Conservation (phyloP, 1,140 invertebrate genomes). For the Pseudobourletiella spinata region DNA sequence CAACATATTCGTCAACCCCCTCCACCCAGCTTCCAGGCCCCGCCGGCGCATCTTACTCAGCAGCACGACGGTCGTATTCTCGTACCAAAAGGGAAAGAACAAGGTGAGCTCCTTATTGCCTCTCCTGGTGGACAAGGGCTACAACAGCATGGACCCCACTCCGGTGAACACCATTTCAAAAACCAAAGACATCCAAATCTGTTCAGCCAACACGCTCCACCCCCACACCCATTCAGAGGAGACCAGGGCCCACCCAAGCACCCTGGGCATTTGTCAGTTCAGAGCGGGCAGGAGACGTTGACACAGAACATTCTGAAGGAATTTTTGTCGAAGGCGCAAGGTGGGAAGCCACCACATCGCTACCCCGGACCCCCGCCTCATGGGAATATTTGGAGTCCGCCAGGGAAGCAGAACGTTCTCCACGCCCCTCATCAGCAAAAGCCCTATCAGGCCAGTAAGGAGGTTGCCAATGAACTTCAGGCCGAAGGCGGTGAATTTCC, state of each 20-base stretch:
- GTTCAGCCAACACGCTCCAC: slow-evolving; percentile 4
- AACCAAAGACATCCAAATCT: slow-evolving; percentile 5
- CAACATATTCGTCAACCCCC: slow-evolving; percentile 11
- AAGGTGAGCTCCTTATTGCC: background rate
- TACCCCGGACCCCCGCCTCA: slow-evolving; percentile 8
- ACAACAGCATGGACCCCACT: slow-evolving; percentile 2
- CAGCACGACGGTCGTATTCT: background rate
- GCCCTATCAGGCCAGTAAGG: slow-evolving; percentile 14
- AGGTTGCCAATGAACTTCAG: slow-evolving; percentile 28
- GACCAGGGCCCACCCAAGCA: slow-evolving; percentile 11
- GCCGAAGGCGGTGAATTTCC: slow-evolving; percentile 29
- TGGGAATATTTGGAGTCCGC: background rate
- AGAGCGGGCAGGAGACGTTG: background rate
- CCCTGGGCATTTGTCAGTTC: background rate
- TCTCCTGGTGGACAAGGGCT: slow-evolving; percentile 11
- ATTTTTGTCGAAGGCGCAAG: slow-evolving; percentile 2
- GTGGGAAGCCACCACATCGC: background rate
- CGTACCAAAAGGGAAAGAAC: background rate
- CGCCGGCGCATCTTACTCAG: background rate
- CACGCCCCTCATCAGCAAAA: background rate
- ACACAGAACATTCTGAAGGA: slow-evolving; percentile 3
- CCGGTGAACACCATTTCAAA: slow-evolving; percentile 1
- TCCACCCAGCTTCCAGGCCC: slow-evolving; percentile 3
- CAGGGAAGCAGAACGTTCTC: background rate
- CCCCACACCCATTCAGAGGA: background rate